Percentiles rank a stretch among this genome's conserved stretches.
Evolutionary conservation across 2,113 vertebrate species (phyloP).

Genomic region (Zootoca vivipara): DNA sequence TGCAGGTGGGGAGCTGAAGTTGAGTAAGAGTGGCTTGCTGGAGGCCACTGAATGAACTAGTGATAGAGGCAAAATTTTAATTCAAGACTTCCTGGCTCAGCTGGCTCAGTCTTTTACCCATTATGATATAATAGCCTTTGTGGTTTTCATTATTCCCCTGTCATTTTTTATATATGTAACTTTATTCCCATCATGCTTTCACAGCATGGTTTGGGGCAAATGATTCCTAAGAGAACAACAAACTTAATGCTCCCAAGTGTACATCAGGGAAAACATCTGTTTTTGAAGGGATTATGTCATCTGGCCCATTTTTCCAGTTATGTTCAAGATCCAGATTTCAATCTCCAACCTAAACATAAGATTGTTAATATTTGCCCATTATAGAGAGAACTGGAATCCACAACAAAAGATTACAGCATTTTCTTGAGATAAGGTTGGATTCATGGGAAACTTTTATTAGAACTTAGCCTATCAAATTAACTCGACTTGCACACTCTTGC

Average conservation of each 20-base stretch:
- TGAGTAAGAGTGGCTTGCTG: neutral
- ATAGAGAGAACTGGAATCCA: neutral
- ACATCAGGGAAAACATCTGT: neutral
- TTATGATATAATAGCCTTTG: neutral
- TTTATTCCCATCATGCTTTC: neutral
- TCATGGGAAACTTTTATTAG: neutral
- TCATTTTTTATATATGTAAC: neutral
- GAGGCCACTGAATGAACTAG: neutral
- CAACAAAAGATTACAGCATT: neutral
- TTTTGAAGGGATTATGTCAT: neutral
- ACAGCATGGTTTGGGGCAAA: neutral
- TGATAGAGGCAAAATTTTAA: neutral
- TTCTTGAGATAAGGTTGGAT: neutral
- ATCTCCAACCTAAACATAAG: neutral
- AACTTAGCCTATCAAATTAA: neutral
- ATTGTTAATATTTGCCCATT: neutral
- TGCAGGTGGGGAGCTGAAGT: neutral
- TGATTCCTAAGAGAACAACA: constrained; percentile 45
- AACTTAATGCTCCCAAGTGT: constrained; percentile 26
- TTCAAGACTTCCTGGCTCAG: neutral
- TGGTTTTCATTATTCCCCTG: neutral
- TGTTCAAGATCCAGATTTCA: neutral
- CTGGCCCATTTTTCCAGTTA: neutral
- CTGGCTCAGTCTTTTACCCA: neutral
- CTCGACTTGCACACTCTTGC: neutral